Base-by-base conservation (phyloP, 2,888 invertebrate species). In the Leptinotarsa peninsularis region DNA sequence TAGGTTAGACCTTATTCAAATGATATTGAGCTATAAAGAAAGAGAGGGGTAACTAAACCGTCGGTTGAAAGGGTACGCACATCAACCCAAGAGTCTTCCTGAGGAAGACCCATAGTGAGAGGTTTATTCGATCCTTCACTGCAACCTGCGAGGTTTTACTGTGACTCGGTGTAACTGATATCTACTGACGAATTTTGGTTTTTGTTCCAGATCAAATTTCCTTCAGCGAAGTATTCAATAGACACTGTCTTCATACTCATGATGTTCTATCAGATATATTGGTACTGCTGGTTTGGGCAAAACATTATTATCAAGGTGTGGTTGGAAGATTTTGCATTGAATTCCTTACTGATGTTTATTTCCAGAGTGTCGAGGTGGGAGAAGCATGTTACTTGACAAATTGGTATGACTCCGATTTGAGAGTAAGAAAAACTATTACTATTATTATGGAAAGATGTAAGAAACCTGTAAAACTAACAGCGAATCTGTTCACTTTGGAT, bases 371-470 rank as follows among this genome's bases (percentile, higher is more conserved):
- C 4, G 60, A 71, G 4, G n/a, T 71, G 4, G 43, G 71, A 50
- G 71, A 71, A 23, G 71, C 63, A 27, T 71, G 71, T 49, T 71
- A 71, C 23, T 49, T n/a, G 18, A 21, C 71, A 17, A 63, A 71
- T 52, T 71, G 71, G 71, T 23, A 17, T 5, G 50, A 63, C 2
- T 33, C 71, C 13, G 71, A 71, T 23, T 13, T 21, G 15, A 63
- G 23, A 63, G 49, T 63, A 4, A 49, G 23, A 49, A 71, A 33
- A 63, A 23, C 17, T 10, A 21, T 71, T n/a, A 33, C 21, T n/a
- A 63, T 63, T 14, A 60, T 71, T 3, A 63, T 71, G 71, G 63
- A 71, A 49, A 71, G 71, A 17, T 60, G 63, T n/a, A 63, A 71
- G 17, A n/a, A 27, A 4, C 60, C 60, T 18, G 15, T 71, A 2